These are phyloP conservation scores for Oreochromis grahami DNA, from an alignment of 2,797 vertebrate genomes.

Conservation along the genomic window DNA sequence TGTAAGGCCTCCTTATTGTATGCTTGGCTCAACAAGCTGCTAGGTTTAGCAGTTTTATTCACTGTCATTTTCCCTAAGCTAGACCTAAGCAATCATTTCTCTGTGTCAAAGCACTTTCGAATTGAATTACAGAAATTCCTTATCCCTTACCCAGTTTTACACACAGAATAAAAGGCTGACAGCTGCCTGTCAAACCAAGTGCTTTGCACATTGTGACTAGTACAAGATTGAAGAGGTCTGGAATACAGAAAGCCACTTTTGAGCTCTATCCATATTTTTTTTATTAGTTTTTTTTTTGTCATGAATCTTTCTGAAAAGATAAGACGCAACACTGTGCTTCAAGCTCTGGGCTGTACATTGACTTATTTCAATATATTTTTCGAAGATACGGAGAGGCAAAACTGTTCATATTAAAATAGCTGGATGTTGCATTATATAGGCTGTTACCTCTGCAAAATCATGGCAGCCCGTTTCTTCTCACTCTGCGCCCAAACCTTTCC, in stretches of 20 bases:
- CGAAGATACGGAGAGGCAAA: neutral
- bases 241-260: neutral
- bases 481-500: neutral
- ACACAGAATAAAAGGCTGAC: conserved; percentile 1
- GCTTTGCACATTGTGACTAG: neutral
- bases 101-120: neutral
- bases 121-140: neutral
- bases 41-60: neutral
- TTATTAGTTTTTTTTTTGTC: rapidly evolving
- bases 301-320: neutral
- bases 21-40: neutral
- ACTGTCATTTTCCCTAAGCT: neutral
- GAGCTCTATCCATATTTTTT: neutral
- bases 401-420: neutral
- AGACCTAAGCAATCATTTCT: neutral
- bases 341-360: neutral
- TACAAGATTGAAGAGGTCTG: neutral
- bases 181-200: conserved; percentile 3
- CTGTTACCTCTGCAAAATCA: neutral
- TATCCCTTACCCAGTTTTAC: neutral
- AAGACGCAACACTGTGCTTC: neutral
- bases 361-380: neutral
- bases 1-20: neutral
- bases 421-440: neutral
- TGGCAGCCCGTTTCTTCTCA: neutral